Evolutionary conservation across 2,113 vertebrate genomes (phyloP).

Genomic region (Pontoporia blainvillei): DNA sequence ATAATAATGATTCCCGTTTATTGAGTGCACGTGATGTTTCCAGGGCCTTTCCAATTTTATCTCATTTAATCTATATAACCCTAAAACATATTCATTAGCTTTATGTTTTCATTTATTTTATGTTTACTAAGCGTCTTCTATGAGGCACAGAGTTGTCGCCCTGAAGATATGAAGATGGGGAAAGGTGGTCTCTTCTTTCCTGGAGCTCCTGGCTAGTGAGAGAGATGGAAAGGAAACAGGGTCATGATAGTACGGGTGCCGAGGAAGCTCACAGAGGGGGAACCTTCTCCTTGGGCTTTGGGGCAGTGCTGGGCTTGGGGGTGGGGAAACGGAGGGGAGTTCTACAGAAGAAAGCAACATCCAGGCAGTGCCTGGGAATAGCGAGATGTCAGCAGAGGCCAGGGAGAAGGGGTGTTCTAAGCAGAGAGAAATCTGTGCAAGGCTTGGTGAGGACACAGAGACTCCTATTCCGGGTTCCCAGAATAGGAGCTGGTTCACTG

Average conservation of each 20-base stretch:
- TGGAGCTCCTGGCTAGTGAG: neutral
- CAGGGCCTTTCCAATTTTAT: neutral
- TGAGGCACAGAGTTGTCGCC: neutral
- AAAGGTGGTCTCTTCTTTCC: neutral
- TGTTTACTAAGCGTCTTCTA: neutral
- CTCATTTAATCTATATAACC: neutral
- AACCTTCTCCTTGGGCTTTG: neutral
- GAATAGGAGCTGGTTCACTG: neutral
- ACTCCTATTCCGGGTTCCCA: neutral
- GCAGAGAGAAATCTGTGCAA: neutral
- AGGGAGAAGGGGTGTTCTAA: neutral
- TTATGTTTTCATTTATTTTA: neutral
- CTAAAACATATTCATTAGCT: neutral
- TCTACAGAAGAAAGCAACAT: neutral
- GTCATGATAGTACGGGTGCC: neutral
- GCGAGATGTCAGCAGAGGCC: neutral
- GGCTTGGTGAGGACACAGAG: neutral
- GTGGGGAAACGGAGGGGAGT: rapidly evolving
- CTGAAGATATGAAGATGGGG: neutral
- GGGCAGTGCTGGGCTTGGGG: too few species aligned
- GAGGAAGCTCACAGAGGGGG: neutral
- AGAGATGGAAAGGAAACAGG: neutral
- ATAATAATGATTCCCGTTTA: neutral
- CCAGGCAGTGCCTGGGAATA: neutral
- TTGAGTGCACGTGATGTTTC: neutral